Percentiles rank a stretch among this genome's conserved stretches.
These are phyloP conservation scores for Mus spretus DNA, from an alignment of 2,797 vertebrate species.

Conservation along the genomic window DNA sequence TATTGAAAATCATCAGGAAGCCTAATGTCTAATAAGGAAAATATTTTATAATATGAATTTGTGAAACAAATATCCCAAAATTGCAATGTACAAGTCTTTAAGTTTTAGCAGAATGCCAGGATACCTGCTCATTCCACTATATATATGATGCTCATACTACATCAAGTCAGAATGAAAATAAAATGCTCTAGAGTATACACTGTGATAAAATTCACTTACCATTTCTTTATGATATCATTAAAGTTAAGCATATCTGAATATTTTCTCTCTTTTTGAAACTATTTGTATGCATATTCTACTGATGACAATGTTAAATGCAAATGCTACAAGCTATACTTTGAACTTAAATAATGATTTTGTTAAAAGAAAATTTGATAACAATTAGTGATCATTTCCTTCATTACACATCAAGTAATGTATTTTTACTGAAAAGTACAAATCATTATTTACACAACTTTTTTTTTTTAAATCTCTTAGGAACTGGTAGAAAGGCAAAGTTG, in stretches of 20 bases:
- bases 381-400: background rate
- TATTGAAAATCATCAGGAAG: conserved; percentile 32
- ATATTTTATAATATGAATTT: background rate
- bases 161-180: background rate
- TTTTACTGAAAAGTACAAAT: background rate
- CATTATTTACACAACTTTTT: background rate
- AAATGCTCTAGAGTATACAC: background rate
- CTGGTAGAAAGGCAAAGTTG: background rate
- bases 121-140: background rate
- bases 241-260: background rate
- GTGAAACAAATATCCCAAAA: background rate
- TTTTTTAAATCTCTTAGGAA: background rate
- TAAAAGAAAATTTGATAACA: background rate
- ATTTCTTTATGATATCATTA: background rate
- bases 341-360: conserved; percentile 4
- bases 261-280: background rate
- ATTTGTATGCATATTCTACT: background rate
- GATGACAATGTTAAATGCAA: background rate
- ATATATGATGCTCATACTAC: background rate
- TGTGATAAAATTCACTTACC: background rate
- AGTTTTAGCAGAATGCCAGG: background rate
- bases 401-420: background rate
- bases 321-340: background rate
- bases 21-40: conserved; percentile 8
- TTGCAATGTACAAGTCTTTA: background rate